These are phyloP conservation scores for Vultur gryphus DNA, from an alignment of 2,797 vertebrate species.

Conservation along the genomic window DNA sequence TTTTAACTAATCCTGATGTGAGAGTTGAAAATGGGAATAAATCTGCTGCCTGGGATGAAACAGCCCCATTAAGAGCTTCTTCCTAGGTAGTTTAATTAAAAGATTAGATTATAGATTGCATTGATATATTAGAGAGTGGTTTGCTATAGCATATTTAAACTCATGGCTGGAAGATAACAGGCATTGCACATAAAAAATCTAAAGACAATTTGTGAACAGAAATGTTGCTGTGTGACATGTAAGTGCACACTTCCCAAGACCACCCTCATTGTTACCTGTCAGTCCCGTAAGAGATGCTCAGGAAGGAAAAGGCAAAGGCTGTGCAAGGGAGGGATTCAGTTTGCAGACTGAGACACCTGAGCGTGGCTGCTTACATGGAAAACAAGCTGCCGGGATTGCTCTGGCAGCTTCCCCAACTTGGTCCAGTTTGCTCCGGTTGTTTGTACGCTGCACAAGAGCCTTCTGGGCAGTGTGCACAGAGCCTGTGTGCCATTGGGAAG, in stretches of 20 bases:
- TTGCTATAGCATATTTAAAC: neutral
- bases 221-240: accelerated
- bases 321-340: neutral
- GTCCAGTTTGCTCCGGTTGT: accelerated
- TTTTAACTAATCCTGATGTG: neutral
- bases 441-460: neutral
- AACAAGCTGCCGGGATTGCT: neutral
- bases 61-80: neutral
- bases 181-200: neutral
- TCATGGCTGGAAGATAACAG: neutral
- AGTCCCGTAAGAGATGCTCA: accelerated
- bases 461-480: neutral
- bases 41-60: neutral
- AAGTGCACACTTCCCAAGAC: accelerated
- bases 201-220: neutral
- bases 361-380: neutral
- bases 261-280: accelerated
- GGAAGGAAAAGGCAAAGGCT: neutral
- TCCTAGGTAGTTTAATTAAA: neutral
- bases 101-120: neutral
- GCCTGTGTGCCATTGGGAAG: neutral
- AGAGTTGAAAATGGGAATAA: neutral
- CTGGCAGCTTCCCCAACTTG: neutral
- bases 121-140: neutral
- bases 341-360: neutral